A percentile compares a stretch with the other conserved stretches of the same genome.
Conservation (phyloP, 2,888 invertebrate genomes). For the Colostygia pectinataria region DNA sequence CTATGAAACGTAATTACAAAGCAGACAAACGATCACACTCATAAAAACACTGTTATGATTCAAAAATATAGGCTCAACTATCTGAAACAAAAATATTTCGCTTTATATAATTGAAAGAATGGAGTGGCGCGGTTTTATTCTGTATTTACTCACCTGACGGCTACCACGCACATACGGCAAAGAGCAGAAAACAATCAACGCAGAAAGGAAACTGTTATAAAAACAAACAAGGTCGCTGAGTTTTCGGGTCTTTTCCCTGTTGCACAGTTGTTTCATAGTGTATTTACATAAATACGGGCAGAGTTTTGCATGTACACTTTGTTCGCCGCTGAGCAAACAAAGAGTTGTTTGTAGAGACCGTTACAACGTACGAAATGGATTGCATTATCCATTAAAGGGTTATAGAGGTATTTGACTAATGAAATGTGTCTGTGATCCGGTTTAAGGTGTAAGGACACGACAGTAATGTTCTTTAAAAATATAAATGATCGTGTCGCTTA, state of each 20-base stretch:
- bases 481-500: too few relatives aligned
- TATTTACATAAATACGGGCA: slow-evolving; percentile 71
- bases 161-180: slow-evolving; percentile 36
- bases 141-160: slow-evolving; percentile 32
- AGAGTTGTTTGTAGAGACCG: slow-evolving; percentile 54
- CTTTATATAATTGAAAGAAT: slow-evolving; percentile 30
- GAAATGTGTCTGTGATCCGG: slow-evolving; percentile 16
- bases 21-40: too few relatives aligned
- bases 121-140: slow-evolving; percentile 18
- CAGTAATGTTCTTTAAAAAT: too few relatives aligned
- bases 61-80: not conserved
- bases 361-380: slow-evolving; percentile 52
- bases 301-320: slow-evolving; percentile 65
- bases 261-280: slow-evolving; percentile 63
- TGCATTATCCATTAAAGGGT: slow-evolving; percentile 57
- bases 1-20: too few relatives aligned
- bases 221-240: slow-evolving; percentile 61
- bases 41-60: too few relatives aligned
- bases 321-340: slow-evolving; percentile 61
- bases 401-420: slow-evolving; percentile 27
- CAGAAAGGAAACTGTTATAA: slow-evolving; percentile 57
- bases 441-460: too few relatives aligned
- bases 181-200: slow-evolving; percentile 55
- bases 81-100: slow-evolving; percentile 22
- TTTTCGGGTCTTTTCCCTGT: slow-evolving; percentile 56